Conservation (phyloP, 2,888 invertebrate species). For the Drosophila longiperda region DNA sequence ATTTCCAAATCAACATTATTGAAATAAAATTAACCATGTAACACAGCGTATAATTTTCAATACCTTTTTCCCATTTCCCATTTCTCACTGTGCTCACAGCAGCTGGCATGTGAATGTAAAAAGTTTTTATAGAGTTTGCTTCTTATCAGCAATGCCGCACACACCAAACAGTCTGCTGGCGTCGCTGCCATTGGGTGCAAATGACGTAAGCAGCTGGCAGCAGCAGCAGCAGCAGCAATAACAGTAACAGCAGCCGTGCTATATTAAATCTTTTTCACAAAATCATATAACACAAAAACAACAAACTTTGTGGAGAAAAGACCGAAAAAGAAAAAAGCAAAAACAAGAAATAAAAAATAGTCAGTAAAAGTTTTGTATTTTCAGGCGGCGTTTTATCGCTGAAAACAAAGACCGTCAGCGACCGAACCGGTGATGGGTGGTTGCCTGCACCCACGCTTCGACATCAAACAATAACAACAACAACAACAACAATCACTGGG, state of each 20-base stretch:
- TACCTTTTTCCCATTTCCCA: background rate
- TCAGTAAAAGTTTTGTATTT: constrained; percentile 47
- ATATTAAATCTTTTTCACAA: constrained; percentile 67
- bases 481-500: constrained; percentile 6
- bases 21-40: constrained; percentile 11
- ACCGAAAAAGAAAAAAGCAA: constrained; percentile 31
- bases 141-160: constrained; percentile 62
- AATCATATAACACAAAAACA: constrained; percentile 30
- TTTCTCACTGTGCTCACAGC: constrained; percentile 20
- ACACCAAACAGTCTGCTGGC: constrained; percentile 33
- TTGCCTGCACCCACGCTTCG: constrained; percentile 49
- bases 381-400: constrained; percentile 57
- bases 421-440: constrained; percentile 14
- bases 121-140: constrained; percentile 54
- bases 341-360: constrained; percentile 26
- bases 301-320: constrained; percentile 15
- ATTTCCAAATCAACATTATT: constrained; percentile 16
- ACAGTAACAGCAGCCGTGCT: constrained; percentile 39
- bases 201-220: constrained; percentile 67
- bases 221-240: constrained; percentile 25
- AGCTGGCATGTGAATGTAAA: constrained; percentile 42
- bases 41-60: background rate
- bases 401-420: constrained; percentile 59
- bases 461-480: constrained; percentile 29
- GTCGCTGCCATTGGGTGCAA: constrained; percentile 32